These are phyloP conservation scores for Benthosema pterotum DNA, from an alignment of 2,797 vertebrate species.

Conservation along the genomic window DNA sequence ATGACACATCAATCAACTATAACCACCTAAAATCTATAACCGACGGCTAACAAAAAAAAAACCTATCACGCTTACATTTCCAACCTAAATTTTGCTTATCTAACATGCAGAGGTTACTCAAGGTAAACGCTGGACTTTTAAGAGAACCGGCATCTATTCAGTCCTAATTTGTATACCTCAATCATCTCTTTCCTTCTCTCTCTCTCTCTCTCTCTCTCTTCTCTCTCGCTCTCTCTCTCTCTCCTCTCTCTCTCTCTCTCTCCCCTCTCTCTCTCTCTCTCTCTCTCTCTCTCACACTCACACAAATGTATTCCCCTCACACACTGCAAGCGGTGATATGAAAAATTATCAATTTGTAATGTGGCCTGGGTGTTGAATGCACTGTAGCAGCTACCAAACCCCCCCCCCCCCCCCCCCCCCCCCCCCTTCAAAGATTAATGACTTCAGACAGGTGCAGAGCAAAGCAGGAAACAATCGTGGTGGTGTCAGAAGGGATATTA, in stretches of 20 bases:
- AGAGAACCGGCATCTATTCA: no score
- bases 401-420: constrained; percentile 19
- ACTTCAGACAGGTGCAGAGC: constrained; percentile 79
- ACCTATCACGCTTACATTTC: no score
- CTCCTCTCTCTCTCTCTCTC: neutral
- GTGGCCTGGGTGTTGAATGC: constrained; percentile 68
- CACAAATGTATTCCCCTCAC: constrained; percentile 43
- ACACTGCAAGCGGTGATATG: constrained; percentile 57
- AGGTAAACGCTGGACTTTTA: no score
- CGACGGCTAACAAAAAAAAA: no score
- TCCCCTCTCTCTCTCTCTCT: constrained; percentile 28
- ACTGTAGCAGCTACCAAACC: constrained; percentile 62
- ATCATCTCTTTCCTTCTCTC: no score
- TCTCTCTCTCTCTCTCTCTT: neutral
- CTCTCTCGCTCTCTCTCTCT: neutral
- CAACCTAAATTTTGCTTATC: no score
- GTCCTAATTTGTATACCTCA: no score
- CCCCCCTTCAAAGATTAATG: constrained; percentile 77
- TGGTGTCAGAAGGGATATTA: constrained; percentile 82
- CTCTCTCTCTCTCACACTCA: neutral
- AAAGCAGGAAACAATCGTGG: constrained; percentile 81
- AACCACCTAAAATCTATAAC: no score
- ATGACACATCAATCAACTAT: no score
- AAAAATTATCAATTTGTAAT: constrained; percentile 78
- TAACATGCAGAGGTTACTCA: no score